Evolutionary conservation across 2,113 vertebrate genomes (phyloP), one percentile per base, ranked within the genome.

Genomic region (Gadus macrocephalus): DNA sequence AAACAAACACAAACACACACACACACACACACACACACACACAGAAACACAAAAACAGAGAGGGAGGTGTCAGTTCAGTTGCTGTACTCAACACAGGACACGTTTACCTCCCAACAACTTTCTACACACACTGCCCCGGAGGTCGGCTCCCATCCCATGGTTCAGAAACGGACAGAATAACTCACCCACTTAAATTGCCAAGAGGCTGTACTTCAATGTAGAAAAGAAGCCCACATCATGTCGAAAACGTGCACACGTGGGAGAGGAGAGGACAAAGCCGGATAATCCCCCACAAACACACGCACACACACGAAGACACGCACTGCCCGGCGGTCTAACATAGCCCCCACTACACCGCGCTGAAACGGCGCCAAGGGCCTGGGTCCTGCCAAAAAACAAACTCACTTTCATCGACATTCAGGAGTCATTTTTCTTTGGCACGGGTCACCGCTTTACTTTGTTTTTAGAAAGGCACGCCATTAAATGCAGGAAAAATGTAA

Each of bases 221-320:
- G 75, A 77, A 83, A 74, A 79, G 74, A 83, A 83, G 76, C 81
- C 84, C 81, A 85, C 83, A 78, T 78, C 72, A 83, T 78, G 85
- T 66, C 68, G 78, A 88, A 35, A 35, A 84, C 79, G 81, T 84
- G 82, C 83, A 81, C 38, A 59, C 71, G 87, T 87, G 82, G 83
- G 86, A 85, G 78, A 69, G 68, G 74, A 84, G 66, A 90, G 81
- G 86, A 89, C 86, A 84, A 86, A 86, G 83, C 79, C 81, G 66
- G 73, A 15, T 69, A 77, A 70, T 67, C 86, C 85, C 80, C 84
- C 87, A 82, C 78, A 70, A 76, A 75, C 53, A 68, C 62, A 68
- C 31, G 66, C 69, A 62, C 25, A 56, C 53, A 17, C 25, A 60
- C 70, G 72, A 70, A 35, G 4, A 35, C 31, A 7, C 75, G 78